Conservation (phyloP, 1,140 invertebrate species). For the Subanguina moxae region DNA sequence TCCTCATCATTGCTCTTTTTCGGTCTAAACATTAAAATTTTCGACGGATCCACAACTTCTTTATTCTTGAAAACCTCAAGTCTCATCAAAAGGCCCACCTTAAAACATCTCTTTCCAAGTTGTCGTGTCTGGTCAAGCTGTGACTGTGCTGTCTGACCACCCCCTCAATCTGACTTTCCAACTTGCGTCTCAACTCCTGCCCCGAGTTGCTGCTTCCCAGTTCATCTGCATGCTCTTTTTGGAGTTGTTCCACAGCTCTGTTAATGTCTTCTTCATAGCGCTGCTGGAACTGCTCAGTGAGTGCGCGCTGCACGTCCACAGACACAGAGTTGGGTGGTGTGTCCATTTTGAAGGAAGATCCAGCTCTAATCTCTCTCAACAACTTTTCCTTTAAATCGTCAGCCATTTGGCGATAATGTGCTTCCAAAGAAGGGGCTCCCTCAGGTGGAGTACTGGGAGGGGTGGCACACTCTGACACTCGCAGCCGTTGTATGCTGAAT, state of each 20-base stretch:
- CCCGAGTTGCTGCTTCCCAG: slow-evolving; percentile 1
- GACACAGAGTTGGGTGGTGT: neutral
- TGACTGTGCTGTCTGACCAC: slow-evolving; percentile 12
- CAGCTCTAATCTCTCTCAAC: neutral
- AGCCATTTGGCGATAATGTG: slow-evolving; percentile 26
- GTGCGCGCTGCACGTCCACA: neutral
- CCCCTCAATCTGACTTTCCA: slow-evolving; percentile 17
- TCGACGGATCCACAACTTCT: too few species aligned
- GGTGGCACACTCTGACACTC: neutral
- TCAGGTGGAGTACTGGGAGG: neutral
- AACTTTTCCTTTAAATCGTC: slow-evolving; percentile 22
- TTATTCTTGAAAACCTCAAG: too few species aligned
- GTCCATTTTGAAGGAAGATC: neutral
- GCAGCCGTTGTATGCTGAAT: neutral
- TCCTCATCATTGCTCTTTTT: too few species aligned
- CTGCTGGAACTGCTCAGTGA: neutral
- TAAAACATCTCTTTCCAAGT: too few species aligned
- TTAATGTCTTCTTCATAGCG: neutral
- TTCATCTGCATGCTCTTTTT: neutral
- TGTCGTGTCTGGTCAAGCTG: neutral
- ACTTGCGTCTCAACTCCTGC: neutral
- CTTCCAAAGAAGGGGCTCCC: slow-evolving; percentile 10
- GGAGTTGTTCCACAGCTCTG: neutral
- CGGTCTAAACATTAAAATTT: too few species aligned
- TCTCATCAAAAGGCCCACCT: too few species aligned